Conservation (phyloP, 2,888 invertebrate species). For the Drosophila pseudotakahashii region DNA sequence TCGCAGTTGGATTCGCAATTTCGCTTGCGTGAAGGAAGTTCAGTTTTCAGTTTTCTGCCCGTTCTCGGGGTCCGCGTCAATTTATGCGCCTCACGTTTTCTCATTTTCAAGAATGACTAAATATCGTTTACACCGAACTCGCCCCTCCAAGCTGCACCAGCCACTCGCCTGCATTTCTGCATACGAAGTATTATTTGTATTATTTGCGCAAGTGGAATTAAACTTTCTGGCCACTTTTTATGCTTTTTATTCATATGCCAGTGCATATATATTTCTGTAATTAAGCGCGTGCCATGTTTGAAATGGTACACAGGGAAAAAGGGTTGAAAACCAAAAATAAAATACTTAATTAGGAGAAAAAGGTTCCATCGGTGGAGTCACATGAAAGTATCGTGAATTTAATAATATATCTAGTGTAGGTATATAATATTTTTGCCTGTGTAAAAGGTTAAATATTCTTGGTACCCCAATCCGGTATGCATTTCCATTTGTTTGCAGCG, state of each 20-base stretch:
- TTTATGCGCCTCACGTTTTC: slow-evolving; percentile 83
- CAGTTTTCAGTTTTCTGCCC: slow-evolving; percentile 37
- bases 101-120: slow-evolving; percentile 83
- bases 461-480: slow-evolving; percentile 8
- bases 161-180: slow-evolving; percentile 53
- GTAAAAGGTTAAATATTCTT: neutral
- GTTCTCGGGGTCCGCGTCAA: slow-evolving; percentile 53
- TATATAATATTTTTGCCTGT: too few relatives aligned
- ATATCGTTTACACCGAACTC: slow-evolving; percentile 80
- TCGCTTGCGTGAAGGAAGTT: slow-evolving; percentile 57
- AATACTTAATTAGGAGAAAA: neutral
- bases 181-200: slow-evolving; percentile 40
- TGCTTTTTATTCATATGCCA: slow-evolving; percentile 23
- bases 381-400: too few relatives aligned
- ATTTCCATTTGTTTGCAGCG: slow-evolving; percentile 21
- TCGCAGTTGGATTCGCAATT: slow-evolving; percentile 55
- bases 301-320: slow-evolving; percentile 3
- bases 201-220: slow-evolving; percentile 36
- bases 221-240: slow-evolving; percentile 55
- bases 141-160: slow-evolving; percentile 17
- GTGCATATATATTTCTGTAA: slow-evolving; percentile 10
- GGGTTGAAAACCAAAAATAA: too few relatives aligned
- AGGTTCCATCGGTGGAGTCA: too few relatives aligned
- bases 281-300: slow-evolving; percentile 25
- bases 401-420: too few relatives aligned